Conservation (phyloP, 1,140 invertebrate genomes). For the Sinonovacula constricta region DNA sequence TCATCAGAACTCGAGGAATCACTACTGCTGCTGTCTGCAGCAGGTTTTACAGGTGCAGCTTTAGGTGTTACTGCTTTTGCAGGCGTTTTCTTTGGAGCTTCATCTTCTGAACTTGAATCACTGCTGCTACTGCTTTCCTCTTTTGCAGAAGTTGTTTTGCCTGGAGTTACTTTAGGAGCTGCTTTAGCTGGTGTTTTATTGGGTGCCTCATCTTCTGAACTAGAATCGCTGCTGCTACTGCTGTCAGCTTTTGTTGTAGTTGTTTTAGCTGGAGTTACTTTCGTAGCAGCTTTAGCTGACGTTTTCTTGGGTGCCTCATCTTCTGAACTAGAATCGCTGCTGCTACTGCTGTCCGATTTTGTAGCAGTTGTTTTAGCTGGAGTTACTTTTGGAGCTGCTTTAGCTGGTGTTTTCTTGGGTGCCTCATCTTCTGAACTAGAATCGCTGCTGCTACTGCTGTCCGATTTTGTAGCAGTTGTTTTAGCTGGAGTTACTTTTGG, state of each 20-base stretch:
- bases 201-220: conserved; percentile 31
- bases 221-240: conserved; percentile 19
- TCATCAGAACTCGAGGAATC: conserved; percentile 16
- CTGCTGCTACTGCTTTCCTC: conserved; percentile 13
- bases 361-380: conserved; percentile 34
- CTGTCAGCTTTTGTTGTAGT: not conserved
- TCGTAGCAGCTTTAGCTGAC: conserved; percentile 40
- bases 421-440: conserved; percentile 45
- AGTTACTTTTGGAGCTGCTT: conserved; percentile 9
- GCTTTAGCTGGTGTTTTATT: conserved; percentile 15
- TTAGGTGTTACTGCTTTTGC: conserved; percentile 1
- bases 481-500: not conserved
- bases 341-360: conserved; percentile 10
- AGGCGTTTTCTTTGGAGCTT: conserved; percentile 62
- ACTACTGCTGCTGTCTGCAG: conserved; percentile 10
- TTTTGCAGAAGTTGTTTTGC: not conserved
- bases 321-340: conserved; percentile 26
- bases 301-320: conserved; percentile 34
- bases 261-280: not conserved
- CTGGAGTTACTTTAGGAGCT: conserved; percentile 11
- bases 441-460: conserved; percentile 23
- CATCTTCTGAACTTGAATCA: conserved; percentile 59
- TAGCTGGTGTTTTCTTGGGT: conserved; percentile 13
- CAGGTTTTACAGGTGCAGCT: conserved; percentile 10
- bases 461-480: not conserved